These are phyloP conservation scores for Neodon shergylaensis DNA, from an alignment of 2,113 vertebrate species.

Conservation along the genomic window DNA sequence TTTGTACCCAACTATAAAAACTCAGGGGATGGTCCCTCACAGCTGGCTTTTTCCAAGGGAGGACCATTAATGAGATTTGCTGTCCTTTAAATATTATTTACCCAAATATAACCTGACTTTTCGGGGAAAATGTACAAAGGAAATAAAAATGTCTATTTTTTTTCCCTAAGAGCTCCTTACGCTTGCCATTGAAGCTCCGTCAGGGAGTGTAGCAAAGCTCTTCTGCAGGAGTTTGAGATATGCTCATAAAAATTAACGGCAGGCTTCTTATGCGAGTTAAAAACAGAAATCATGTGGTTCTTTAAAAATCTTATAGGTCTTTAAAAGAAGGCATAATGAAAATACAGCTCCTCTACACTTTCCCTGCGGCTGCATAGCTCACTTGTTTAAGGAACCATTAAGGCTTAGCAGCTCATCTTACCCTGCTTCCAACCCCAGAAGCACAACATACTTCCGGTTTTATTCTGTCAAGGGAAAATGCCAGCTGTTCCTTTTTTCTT, in stretches of 20 bases:
- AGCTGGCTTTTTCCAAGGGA: conserved; percentile 22
- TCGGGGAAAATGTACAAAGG: conserved; percentile 52
- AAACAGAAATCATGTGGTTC: conserved; percentile 74
- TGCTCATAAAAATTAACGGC: conserved; percentile 78
- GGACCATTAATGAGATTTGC: conserved; percentile 51
- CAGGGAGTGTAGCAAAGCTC: conserved; percentile 62
- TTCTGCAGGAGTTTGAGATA: conserved; percentile 66
- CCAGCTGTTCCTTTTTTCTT: background rate
- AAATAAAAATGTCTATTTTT: conserved; percentile 48
- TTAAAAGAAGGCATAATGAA: conserved; percentile 68
- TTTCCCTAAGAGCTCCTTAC: background rate
- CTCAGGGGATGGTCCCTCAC: background rate
- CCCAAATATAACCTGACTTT: conserved; percentile 36
- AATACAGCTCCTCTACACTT: conserved; percentile 52
- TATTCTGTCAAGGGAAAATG: conserved; percentile 60
- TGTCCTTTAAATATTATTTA: conserved; percentile 63
- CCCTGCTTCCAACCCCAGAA: background rate
- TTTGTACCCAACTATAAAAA: conserved; percentile 7
- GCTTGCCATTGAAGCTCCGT: conserved; percentile 39
- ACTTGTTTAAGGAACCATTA: conserved; percentile 55
- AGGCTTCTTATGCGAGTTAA: conserved; percentile 64
- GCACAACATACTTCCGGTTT: conserved; percentile 30
- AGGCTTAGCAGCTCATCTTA: conserved; percentile 9
- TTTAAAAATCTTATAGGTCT: conserved; percentile 61
- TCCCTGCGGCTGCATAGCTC: background rate